Evolutionary conservation across 2,797 vertebrate species (phyloP), one percentile per base, ranked within the genome.

Genomic region (Crax fasciolata): DNA sequence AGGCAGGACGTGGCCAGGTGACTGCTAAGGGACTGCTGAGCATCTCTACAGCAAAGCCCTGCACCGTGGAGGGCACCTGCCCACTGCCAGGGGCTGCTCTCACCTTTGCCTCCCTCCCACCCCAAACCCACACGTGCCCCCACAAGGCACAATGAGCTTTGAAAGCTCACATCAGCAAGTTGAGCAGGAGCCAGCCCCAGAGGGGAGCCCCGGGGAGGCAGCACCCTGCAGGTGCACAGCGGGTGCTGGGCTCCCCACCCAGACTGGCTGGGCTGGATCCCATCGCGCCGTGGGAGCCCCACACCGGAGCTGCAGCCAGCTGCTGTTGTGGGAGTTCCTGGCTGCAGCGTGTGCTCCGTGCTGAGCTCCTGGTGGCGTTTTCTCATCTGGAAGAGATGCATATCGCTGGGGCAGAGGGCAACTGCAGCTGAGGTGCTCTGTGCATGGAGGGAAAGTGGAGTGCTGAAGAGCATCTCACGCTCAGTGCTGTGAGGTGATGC

Each of bases 301-400:
- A 4, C 14, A 15, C 43, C 1, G 2, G 20, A 15, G 67, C 84
- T 57, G 11, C 86, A 83, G 66, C 89, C 94, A 81, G 91, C 68
- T 84, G 94, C 80, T 88, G 92, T 88, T 39, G 70, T 66, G 92
- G 95, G 94, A 96, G 95, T 39, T 90, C 62, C 84, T 19, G 76
- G 66, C 88, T 78, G 68, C 7, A 3, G 54, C 2, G 3, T 46
- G 58, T 1, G 59, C 82, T 67, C 85, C 9, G 83, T 63, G 41
- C 85, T 91, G 61, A 88, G 43, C 7, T 68, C 17, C 51, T 16
- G 61, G 4, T 35, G 88, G 51, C 84, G 7, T 93, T 90, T 94
- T 86, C 93, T 91, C 95, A 90, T 80, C 95, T 93, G 93, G 83
- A 59, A 57, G 58, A 82, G 83, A 90, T 90, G 66, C 4, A 11